phyloP scores from a whole-genome alignment of 2,797 vertebrate species.

The Echiichthys vipera region DNA sequence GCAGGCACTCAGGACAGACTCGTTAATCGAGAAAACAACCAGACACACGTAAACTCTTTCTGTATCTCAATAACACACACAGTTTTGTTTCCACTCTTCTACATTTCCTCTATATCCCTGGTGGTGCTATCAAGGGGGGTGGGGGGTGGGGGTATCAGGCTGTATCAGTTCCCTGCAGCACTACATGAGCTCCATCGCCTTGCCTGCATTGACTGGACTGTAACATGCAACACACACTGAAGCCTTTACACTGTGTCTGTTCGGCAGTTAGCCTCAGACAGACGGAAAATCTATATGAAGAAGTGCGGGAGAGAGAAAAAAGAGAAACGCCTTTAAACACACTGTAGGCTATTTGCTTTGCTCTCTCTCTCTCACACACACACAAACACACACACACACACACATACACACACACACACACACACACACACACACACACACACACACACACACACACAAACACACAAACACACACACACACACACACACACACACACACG shows the following conservation, averaged over 20 bases:
- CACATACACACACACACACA: slow-evolving; percentile 4
- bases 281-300: slow-evolving; percentile 69
- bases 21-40: slow-evolving; percentile 16
- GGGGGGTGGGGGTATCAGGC: slow-evolving; percentile 48
- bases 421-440: slow-evolving; percentile 16
- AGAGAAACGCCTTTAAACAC: slow-evolving; percentile 40
- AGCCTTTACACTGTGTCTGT: slow-evolving; percentile 38
- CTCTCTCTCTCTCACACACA: background rate
- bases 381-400: slow-evolving; percentile 1
- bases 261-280: slow-evolving; percentile 31
- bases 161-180: slow-evolving; percentile 60
- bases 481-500: slow-evolving; percentile 23
- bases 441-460: slow-evolving; percentile 8
- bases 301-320: slow-evolving; percentile 17
- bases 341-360: slow-evolving; percentile 52
- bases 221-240: slow-evolving; percentile 59
- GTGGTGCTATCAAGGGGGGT: slow-evolving; percentile 57
- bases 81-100: slow-evolving; percentile 9
- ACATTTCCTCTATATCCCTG: slow-evolving; percentile 36
- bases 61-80: slow-evolving; percentile 3
- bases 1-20: slow-evolving; percentile 13
- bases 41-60: background rate
- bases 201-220: slow-evolving; percentile 36
- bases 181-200: slow-evolving; percentile 58
- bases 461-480: background rate